Base-by-base conservation (phyloP, 2,113 vertebrate species). In the Cynocephalus volans region DNA sequence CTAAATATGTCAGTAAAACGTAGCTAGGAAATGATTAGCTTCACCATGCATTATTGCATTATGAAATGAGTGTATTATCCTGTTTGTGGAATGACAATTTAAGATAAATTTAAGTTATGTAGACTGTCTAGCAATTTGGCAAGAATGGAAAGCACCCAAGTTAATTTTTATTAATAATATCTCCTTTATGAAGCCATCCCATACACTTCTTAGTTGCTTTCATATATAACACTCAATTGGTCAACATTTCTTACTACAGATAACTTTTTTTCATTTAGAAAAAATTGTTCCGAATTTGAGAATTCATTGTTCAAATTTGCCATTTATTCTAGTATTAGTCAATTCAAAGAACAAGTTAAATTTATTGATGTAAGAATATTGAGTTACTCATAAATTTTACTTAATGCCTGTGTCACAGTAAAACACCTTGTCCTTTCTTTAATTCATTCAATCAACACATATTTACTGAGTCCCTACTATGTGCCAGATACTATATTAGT, bases 111-210 rank as follows among this genome's bases (percentile, higher is more conserved):
- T 96, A 56, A 96, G 33, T 73, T 88, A 75, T 76, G 56, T 87
- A 85, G 69, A 89, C 41, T 92, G 56, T 75, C 87, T 88, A 96
- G 89, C 77, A 52, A 28, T 96, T 98, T 81, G 84, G 45, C 54
- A 96, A 97, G 82, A 96, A 96, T 96, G 86, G 75, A 98, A 75
- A 98, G 97, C 80, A 93, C 8, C 54, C 31, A 96, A 97, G 79
- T 97, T 89, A 97, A 79, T 36, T 96, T 93, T 4, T 97, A 89
- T 95, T 97, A 95, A 85, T 0, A 0, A 45, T 97, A 96, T 91
- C 14, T 79, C 9, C 83, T 96, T 95, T 87, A 45, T 62, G 48
- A 93, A 95, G 28, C 79, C 60, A 90, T 96, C 67, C 88, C 45
- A 96, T 45, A 92, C 88, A 0, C 31, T 94, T 87, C 41, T 90